Evolutionary conservation across 2,797 vertebrate genomes (phyloP).

Genomic region (Podargus strigoides): DNA sequence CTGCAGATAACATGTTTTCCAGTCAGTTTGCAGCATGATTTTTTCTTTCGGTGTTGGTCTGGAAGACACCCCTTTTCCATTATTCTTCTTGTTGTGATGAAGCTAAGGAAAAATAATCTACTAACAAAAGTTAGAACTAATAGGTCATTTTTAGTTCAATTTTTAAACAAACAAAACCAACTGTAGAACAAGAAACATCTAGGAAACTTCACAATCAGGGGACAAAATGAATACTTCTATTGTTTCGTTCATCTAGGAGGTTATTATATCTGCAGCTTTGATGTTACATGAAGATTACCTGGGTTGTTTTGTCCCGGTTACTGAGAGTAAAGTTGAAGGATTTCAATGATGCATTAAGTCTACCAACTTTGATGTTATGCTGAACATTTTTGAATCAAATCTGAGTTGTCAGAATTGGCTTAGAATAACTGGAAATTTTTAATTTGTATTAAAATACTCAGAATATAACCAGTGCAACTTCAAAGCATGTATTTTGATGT

Average conservation of each 20-base stretch:
- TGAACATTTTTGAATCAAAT: conserved; percentile 21
- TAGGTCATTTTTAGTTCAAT: conserved; percentile 18
- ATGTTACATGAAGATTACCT: conserved; percentile 70
- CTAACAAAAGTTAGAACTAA: background rate
- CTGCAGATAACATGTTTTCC: background rate
- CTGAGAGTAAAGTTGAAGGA: conserved; percentile 65
- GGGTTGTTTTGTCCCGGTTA: conserved; percentile 73
- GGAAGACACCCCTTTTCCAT: background rate
- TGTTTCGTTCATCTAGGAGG: conserved; percentile 60
- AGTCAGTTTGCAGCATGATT: background rate
- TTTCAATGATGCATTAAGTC: conserved; percentile 23
- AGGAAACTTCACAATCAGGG: conserved; percentile 37
- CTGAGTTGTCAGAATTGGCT: background rate
- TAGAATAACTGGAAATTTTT: background rate
- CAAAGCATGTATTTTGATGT: background rate
- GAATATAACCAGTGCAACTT: background rate
- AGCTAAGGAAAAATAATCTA: background rate
- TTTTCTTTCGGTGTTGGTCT: background rate
- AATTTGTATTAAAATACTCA: background rate
- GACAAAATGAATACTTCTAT: conserved; percentile 41
- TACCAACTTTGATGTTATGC: conserved; percentile 66
- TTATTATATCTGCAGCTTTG: conserved; percentile 66
- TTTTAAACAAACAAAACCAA: conserved; percentile 16
- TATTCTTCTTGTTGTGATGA: background rate
- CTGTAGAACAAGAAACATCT: conserved; percentile 2